These are phyloP conservation scores for Chlorops oryzae DNA, from an alignment of 1,140 invertebrate genomes.

Conservation along the genomic window DNA sequence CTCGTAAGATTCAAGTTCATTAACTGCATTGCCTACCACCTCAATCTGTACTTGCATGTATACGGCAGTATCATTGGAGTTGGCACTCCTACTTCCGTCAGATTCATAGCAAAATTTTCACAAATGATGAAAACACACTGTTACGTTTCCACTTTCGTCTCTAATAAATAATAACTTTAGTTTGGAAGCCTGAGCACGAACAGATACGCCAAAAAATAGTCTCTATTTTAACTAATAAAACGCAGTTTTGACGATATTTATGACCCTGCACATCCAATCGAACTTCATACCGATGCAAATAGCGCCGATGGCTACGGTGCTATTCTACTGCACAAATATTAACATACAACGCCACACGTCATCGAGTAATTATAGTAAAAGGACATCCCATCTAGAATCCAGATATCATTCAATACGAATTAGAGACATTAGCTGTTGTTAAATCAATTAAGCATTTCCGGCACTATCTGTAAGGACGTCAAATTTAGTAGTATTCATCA, in stretches of 20 bases:
- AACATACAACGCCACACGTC: slow-evolving; percentile 14
- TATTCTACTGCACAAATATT: slow-evolving; percentile 31
- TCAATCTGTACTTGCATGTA: slow-evolving; percentile 19
- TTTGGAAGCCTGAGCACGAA: slow-evolving; percentile 5
- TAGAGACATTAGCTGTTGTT: slow-evolving; percentile 32
- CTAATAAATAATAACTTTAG: slow-evolving; percentile 5
- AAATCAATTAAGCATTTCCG: slow-evolving; percentile 27
- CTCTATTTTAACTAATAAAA: neutral
- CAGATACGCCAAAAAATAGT: neutral
- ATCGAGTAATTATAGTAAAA: slow-evolving; percentile 33
- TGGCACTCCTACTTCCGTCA: slow-evolving; percentile 28
- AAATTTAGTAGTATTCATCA: slow-evolving; percentile 26
- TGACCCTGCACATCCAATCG: slow-evolving; percentile 5
- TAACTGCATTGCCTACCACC: slow-evolving; percentile 35
- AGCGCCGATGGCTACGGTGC: slow-evolving; percentile 20
- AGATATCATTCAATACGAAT: slow-evolving; percentile 33
- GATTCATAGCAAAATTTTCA: slow-evolving; percentile 24
- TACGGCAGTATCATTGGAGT: slow-evolving; percentile 30
- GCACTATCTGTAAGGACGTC: slow-evolving; percentile 30
- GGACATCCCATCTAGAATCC: slow-evolving; percentile 23
- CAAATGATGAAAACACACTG: slow-evolving; percentile 20
- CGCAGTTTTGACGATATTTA: slow-evolving; percentile 13
- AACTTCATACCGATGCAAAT: slow-evolving; percentile 23
- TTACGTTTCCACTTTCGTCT: slow-evolving; percentile 18
- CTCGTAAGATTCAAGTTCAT: slow-evolving; percentile 33